Base-by-base conservation (phyloP, 2,113 vertebrate genomes). In the Cyanoramphus novaezelandiae region DNA sequence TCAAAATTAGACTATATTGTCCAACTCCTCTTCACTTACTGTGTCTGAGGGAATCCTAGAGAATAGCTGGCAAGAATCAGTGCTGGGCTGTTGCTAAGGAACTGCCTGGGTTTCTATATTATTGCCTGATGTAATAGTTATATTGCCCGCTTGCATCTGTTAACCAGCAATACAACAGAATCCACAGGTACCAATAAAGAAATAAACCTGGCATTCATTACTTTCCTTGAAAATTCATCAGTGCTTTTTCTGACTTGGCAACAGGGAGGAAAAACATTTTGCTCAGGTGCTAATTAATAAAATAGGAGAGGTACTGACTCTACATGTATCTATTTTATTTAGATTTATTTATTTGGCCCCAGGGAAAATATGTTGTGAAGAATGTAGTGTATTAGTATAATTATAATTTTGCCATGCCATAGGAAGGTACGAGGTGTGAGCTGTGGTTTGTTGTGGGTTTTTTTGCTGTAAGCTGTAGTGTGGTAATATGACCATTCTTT, bases 131-230 rank as follows among this genome's bases (percentile, higher is more conserved):
- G 96, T 95, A 97, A 97, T 84, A 96, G 96, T 95, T 97, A 95
- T 96, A 97, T 97, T 97, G 96, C 97, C 96, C 92, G 88, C 91
- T 97, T 97, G 96, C 90, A 96, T 97, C 96, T 96, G 92, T 95
- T 97, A 97, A 97, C 96, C 97, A 97, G 96, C 94, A 96, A 95
- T 96, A 94, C 97, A 96, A 92, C 93, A 96, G 91, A 95, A 97
- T 97, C 97, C 96, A 95, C 93, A 96, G 97, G 96, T 97, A 96
- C 96, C 97, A 86, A 96, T 96, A 97, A 97, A 97, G 92, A 94
- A 97, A 95, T 86, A 96, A 96, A 96, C 76, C 92, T 95, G 95
- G 94, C 91, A 80, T 82, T 94, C 90, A 92, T 95, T 97, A 93
- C 86, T 91, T 92, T 44, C 59, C 92, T 88, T 90, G 86, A 94